phyloP scores from a whole-genome alignment of 2,113 vertebrate species.

The Hydrochoerus hydrochaeris region DNA sequence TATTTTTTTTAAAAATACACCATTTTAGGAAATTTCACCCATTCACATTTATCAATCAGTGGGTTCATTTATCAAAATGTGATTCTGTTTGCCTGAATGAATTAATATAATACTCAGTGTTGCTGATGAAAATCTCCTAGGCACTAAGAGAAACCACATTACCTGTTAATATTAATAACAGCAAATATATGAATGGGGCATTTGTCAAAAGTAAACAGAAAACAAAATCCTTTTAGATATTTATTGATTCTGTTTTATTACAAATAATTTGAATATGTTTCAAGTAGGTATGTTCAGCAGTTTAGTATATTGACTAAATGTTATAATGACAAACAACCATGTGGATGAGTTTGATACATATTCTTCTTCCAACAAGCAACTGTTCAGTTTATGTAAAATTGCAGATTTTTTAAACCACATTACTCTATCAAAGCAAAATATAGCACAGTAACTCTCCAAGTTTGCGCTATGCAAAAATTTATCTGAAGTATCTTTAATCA shows the following conservation, averaged over 20 bases:
- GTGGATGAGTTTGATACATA: conserved; percentile 34
- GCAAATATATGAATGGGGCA: not conserved
- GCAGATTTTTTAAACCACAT: not conserved
- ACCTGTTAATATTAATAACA: not conserved
- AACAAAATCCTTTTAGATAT: conserved; percentile 71
- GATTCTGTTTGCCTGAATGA: not conserved
- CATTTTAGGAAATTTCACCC: not conserved
- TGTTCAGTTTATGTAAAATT: conserved; percentile 52
- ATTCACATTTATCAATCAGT: not conserved
- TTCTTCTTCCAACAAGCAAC: conserved; percentile 62
- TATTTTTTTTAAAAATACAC: not conserved
- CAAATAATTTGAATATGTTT: conserved; percentile 75
- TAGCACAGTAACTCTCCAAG: not conserved
- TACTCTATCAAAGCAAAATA: conserved; percentile 14
- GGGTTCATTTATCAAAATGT: not conserved
- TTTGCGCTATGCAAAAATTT: not conserved
- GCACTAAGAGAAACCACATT: not conserved
- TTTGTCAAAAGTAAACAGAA: conserved; percentile 23
- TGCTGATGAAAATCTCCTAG: not conserved
- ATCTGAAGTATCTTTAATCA: not conserved
- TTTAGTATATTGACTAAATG: conserved; percentile 80
- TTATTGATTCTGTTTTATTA: conserved; percentile 83
- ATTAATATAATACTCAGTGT: not conserved
- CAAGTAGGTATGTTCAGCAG: conserved; percentile 77
- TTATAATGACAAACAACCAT: conserved; percentile 78